Percentiles rank a stretch among this genome's conserved stretches.
Evolutionary conservation across 2,888 invertebrate genomes (phyloP).

Genomic region (Ceratothoa steindachneri): DNA sequence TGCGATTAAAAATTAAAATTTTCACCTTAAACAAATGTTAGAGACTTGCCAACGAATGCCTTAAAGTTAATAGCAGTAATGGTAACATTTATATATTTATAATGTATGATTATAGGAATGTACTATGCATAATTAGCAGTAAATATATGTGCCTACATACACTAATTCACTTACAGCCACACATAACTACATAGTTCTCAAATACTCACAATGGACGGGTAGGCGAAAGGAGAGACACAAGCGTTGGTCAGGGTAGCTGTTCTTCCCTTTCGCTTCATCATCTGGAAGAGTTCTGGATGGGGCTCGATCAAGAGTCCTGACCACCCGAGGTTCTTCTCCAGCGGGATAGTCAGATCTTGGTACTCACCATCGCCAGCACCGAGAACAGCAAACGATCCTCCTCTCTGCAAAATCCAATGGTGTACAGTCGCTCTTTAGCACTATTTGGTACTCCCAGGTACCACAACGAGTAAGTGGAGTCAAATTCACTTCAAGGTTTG

Average conservation of each 20-base stretch:
- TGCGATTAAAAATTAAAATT: no score
- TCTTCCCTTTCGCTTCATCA: conserved; percentile 29
- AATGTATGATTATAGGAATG: background rate
- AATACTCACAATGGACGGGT: conserved; percentile 35
- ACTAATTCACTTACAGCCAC: no score
- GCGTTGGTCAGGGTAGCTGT: conserved; percentile 24
- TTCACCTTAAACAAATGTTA: no score
- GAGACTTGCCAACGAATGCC: no score
- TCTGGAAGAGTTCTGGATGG: conserved; percentile 17
- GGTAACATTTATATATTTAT: background rate
- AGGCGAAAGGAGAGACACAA: conserved; percentile 39
- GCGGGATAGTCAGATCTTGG: conserved; percentile 23
- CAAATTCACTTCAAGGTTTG: background rate
- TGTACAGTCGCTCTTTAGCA: background rate
- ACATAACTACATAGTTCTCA: no score
- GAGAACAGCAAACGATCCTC: conserved; percentile 35
- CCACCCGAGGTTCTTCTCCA: conserved; percentile 37
- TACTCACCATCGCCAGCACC: conserved; percentile 45
- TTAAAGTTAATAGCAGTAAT: no score
- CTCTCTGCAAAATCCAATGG: conserved; percentile 21
- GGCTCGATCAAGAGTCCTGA: conserved; percentile 43
- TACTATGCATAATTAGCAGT: no score
- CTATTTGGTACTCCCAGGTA: background rate
- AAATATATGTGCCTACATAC: no score
- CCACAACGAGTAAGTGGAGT: background rate